phyloP scores from a whole-genome alignment of 1,140 invertebrate species.

The Mercenaria mercenaria region DNA sequence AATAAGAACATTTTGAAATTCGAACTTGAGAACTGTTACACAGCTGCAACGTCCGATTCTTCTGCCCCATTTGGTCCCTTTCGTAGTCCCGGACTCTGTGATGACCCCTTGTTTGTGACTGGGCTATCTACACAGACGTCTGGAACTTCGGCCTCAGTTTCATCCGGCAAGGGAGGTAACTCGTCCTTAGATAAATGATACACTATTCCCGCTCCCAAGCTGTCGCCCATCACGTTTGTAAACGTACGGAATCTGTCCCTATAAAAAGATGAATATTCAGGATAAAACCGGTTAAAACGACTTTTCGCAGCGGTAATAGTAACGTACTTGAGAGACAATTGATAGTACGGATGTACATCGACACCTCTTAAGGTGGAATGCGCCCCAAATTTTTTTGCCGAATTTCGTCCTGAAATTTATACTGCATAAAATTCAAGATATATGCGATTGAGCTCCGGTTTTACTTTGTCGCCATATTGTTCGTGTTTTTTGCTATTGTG shows the following conservation, averaged over 20 bases:
- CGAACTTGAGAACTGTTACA: background rate
- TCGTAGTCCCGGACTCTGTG: slow-evolving; percentile 28
- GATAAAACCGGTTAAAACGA: background rate
- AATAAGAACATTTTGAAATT: too few relatives aligned
- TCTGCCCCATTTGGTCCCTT: slow-evolving; percentile 64
- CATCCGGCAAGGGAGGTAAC: slow-evolving; percentile 75
- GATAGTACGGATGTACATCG: too few relatives aligned
- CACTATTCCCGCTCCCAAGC: slow-evolving; percentile 97
- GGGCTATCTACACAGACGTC: slow-evolving; percentile 15
- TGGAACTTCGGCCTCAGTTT: slow-evolving; percentile 31
- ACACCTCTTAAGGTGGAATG: too few relatives aligned
- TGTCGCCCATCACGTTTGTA: slow-evolving; percentile 98
- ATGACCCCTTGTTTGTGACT: background rate
- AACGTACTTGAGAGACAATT: too few relatives aligned
- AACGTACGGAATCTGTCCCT: slow-evolving; percentile 93
- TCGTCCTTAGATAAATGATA: slow-evolving; percentile 95
- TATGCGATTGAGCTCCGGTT: too few relatives aligned
- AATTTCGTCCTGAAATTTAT: too few relatives aligned
- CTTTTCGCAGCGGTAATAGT: too few relatives aligned
- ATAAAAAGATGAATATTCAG: background rate
- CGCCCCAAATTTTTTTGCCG: too few relatives aligned
- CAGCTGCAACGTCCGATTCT: slow-evolving; percentile 31
- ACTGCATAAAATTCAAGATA: too few relatives aligned
- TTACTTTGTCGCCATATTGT: too few relatives aligned
- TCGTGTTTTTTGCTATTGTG: too few relatives aligned